A percentile compares a stretch with the other conserved stretches of the same genome.
phyloP scores from a whole-genome alignment of 2,797 vertebrate genomes.

The Helostoma temminkii region DNA sequence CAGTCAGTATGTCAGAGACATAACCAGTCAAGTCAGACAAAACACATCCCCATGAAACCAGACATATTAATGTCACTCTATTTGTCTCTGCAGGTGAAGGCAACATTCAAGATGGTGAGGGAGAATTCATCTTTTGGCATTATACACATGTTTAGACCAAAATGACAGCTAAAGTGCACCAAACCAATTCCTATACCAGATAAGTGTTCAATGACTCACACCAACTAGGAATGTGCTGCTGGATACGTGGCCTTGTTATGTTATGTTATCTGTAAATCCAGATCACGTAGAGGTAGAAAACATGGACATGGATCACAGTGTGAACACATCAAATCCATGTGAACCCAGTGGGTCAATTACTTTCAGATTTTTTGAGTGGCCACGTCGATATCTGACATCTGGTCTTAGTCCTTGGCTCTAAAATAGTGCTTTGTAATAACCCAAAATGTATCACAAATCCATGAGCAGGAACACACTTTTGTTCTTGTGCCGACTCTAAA shows the following conservation, averaged over 20 bases:
- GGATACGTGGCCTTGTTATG: slow-evolving; percentile 14
- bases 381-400: slow-evolving; percentile 1
- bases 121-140: slow-evolving; percentile 39
- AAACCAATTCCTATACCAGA: slow-evolving; percentile 51
- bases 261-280: slow-evolving; percentile 13
- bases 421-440: slow-evolving; percentile 19
- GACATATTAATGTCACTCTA: no score
- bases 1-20: no score
- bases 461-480: slow-evolving; percentile 8
- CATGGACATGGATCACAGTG: neutral
- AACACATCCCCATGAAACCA: no score
- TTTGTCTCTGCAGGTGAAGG: slow-evolving; percentile 26
- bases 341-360: neutral
- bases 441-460: slow-evolving; percentile 22
- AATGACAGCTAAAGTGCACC: slow-evolving; percentile 42
- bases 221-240: slow-evolving; percentile 10
- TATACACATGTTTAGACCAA: slow-evolving; percentile 31
- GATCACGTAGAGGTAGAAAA: neutral
- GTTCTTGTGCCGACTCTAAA: slow-evolving; percentile 11
- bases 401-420: neutral
- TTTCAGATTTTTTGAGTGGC: slow-evolving; percentile 6
- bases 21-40: no score
- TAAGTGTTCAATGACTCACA: slow-evolving; percentile 75
- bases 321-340: neutral
- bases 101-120: slow-evolving; percentile 13